Evolutionary conservation across 2,797 vertebrate species (phyloP).

Genomic region (Enteromius radiatus): DNA sequence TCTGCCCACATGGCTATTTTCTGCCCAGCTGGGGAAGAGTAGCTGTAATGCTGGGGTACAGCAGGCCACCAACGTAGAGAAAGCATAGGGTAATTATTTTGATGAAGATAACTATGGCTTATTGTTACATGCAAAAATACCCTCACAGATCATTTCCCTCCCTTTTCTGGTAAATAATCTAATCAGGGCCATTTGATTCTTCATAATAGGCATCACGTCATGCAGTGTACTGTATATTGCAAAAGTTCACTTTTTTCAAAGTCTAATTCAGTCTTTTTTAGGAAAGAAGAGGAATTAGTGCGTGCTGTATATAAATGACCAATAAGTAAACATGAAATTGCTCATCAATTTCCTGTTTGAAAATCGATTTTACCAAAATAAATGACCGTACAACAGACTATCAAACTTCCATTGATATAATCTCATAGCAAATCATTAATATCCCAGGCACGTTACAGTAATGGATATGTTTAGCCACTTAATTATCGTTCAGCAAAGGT

Average conservation of each 20-base stretch:
- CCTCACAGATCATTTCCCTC: conserved; percentile 39
- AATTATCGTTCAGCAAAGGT: conserved; percentile 28
- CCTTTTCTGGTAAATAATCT: conserved; percentile 42
- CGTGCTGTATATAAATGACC: not conserved
- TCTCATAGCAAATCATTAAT: conserved; percentile 18
- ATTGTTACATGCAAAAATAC: conserved; percentile 51
- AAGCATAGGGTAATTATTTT: conserved; percentile 14
- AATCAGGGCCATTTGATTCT: conserved; percentile 33
- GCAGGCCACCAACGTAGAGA: conserved; percentile 12
- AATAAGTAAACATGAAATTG: not conserved
- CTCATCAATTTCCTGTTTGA: not conserved
- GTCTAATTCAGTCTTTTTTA: conserved; percentile 6
- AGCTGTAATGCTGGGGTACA: conserved; percentile 16
- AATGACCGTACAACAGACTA: conserved; percentile 12
- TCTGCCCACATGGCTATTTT: conserved; percentile 30
- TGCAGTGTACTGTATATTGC: not conserved
- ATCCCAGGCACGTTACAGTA: not conserved
- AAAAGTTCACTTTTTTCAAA: not conserved
- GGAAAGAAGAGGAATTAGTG: not conserved
- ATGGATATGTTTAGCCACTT: conserved; percentile 21
- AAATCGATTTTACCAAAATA: not conserved
- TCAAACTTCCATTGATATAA: conserved; percentile 1
- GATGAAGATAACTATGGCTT: conserved; percentile 56
- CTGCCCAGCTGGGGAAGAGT: conserved; percentile 29
- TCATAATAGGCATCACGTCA: not conserved